A percentile compares a stretch with the other conserved stretches of the same genome.
phyloP scores from a whole-genome alignment of 1,140 invertebrate genomes.

The Sycophila sp. region DNA sequence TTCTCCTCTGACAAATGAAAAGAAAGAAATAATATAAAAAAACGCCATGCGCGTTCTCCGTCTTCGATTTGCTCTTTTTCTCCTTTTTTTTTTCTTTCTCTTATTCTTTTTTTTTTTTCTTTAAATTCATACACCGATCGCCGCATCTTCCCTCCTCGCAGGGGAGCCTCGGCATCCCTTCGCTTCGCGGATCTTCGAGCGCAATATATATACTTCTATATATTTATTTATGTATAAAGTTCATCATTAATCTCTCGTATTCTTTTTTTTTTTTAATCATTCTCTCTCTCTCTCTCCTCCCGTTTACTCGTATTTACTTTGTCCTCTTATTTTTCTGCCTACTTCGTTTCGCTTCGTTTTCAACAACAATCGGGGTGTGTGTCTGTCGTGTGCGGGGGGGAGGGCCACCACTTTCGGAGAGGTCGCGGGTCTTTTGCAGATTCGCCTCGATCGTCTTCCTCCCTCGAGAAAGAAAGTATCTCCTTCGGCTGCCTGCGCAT shows the following conservation, averaged over 20 bases:
- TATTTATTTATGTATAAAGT: not conserved
- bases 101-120: too few relatives aligned
- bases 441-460: not conserved
- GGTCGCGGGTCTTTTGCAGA: too few relatives aligned
- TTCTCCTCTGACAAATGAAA: too few relatives aligned
- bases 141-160: not conserved
- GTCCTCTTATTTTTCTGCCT: too few relatives aligned
- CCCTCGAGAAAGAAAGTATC: not conserved
- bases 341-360: not conserved
- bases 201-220: too few relatives aligned
- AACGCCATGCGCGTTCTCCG: too few relatives aligned
- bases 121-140: conserved; percentile 10
- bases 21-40: not conserved
- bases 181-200: not conserved
- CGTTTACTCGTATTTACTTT: not conserved
- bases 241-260: not conserved
- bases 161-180: not conserved
- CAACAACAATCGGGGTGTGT: not conserved
- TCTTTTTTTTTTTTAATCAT: not conserved
- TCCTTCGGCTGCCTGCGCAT: not conserved
- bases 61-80: too few relatives aligned
- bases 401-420: too few relatives aligned
- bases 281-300: not conserved
- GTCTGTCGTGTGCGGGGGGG: too few relatives aligned
- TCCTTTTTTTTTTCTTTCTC: too few relatives aligned